Conservation (phyloP, 2,888 invertebrate genomes). For the Agriopis marginaria region DNA sequence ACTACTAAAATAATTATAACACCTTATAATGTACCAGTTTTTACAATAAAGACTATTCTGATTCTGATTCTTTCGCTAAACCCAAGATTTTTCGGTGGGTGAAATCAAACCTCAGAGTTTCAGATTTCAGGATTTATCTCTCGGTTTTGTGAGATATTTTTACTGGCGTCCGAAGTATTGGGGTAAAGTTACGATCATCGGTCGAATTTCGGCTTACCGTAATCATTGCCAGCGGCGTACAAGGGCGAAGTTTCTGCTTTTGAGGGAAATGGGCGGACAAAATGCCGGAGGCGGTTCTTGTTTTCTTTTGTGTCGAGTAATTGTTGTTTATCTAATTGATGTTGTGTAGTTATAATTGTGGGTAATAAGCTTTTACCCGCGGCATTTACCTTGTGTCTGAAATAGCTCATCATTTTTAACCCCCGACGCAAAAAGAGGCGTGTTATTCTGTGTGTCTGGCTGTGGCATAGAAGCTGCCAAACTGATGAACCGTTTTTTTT, state of each 20-base stretch:
- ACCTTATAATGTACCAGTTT: no score
- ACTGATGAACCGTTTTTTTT: no score
- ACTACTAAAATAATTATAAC: no score
- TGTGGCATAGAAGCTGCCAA: no score
- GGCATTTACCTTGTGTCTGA: no score
- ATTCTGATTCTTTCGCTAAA: background rate
- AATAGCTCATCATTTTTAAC: no score
- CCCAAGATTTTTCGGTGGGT: background rate
- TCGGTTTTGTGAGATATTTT: slow-evolving; percentile 24
- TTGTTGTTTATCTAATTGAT: background rate
- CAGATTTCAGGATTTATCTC: slow-evolving; percentile 31
- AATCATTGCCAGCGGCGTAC: slow-evolving; percentile 24
- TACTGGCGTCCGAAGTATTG: slow-evolving; percentile 31
- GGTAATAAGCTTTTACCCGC: background rate
- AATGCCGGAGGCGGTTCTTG: background rate
- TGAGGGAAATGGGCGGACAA: slow-evolving; percentile 3
- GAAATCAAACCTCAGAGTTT: slow-evolving; percentile 15
- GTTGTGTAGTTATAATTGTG: background rate
- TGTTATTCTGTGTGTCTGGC: no score
- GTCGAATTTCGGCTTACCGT: slow-evolving; percentile 29
- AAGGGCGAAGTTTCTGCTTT: slow-evolving; percentile 19
- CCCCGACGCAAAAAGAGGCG: no score
- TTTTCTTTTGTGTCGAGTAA: slow-evolving; percentile 2
- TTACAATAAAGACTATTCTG: no score
- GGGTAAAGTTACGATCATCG: slow-evolving; percentile 30